Evolutionary conservation across 2,113 vertebrate species (phyloP), one percentile per base, ranked within the genome.

Genomic region (Chaetops frenatus): DNA sequence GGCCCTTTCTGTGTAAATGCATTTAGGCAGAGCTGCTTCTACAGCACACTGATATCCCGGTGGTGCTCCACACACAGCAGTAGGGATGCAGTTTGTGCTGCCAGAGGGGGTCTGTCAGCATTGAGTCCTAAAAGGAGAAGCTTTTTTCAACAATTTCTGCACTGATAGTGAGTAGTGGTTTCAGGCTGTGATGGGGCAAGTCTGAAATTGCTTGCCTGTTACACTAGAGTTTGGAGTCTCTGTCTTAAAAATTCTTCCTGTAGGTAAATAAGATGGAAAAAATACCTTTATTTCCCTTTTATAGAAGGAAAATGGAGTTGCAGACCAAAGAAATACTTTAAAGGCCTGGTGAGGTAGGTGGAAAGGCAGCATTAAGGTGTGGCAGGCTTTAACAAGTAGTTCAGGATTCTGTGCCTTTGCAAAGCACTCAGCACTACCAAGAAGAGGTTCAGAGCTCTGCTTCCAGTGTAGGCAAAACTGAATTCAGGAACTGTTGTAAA

Each of bases 61-160:
- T 54, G 40, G 15, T 62, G 21, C 24, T 40, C 40, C 3, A 2
- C 24, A 27, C 0, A 0, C 1, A 25, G 33, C 13, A 57, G n/a
- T 42, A 25, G 22, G 27, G 8, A 20, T 6, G 22, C 0, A 4
- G 35, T 42, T 71, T 3, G 3, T 54, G 35, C 56, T 87, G 45
- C 25, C 20, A 22, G 22, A 17, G 13, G 5, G 19, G 20, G 11
- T 77, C 36, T 27, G n/a, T 29, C 25, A 10, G 1, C n/a, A 4
- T 2, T 22, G 31, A 11, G 12, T 79, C 12, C 44, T 72, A 25
- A 38, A 50, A 76, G 57, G 31, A 60, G 20, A 25, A 65, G 19
- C 12, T 76, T 17, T 3, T 58, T 62, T 67, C 17, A 62, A 57
- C 24, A 42, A 29, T 18, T 88, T 18, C 27, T 76, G 25, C 23